Percentiles rank a stretch among this genome's conserved stretches.
Conservation (phyloP, 2,888 invertebrate species). For the Harpagoxenus sublaevis region DNA sequence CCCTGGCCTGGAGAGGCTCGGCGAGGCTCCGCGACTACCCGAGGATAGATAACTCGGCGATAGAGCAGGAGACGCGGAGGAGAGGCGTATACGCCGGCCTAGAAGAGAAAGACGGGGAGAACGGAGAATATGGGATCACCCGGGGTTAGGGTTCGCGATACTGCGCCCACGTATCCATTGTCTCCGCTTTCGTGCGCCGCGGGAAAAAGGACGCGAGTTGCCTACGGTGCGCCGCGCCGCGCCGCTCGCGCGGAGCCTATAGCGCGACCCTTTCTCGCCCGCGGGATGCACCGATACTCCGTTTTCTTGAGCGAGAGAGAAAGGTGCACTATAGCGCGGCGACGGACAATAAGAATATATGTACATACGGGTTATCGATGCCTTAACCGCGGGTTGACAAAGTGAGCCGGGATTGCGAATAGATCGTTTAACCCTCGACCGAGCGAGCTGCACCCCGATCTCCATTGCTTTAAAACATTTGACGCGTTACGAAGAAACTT, state of each 20-base stretch:
- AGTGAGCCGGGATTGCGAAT: conserved; percentile 26
- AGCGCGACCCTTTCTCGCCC: conserved; percentile 67
- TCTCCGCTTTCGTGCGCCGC: conserved; percentile 78
- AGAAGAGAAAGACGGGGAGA: conserved; percentile 69
- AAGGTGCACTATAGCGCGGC: conserved; percentile 39
- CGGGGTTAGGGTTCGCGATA: conserved; percentile 84
- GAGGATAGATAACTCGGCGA: conserved; percentile 55
- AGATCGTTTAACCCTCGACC: conserved; percentile 13
- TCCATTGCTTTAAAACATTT: not conserved
- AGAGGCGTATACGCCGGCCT: conserved; percentile 20
- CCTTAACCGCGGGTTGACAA: conserved; percentile 30
- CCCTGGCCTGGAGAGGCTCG: conserved; percentile 56
- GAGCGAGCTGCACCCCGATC: not conserved
- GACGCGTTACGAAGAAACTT: not conserved
- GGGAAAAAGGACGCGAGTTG: conserved; percentile 78
- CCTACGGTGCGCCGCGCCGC: conserved; percentile 67
- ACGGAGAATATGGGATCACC: conserved; percentile 84
- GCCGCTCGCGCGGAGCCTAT: conserved; percentile 42
- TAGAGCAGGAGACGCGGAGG: conserved; percentile 62
- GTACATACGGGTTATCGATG: conserved; percentile 12
- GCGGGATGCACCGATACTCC: conserved; percentile 73
- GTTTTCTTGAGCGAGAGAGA: conserved; percentile 73
- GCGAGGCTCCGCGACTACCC: conserved; percentile 60
- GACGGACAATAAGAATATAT: conserved; percentile 39
- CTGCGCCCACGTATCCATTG: conserved; percentile 85